Evolutionary conservation across 2,888 invertebrate species (phyloP), one percentile per base, ranked within the genome.

Genomic region (Onthophagus sagittarius): DNA sequence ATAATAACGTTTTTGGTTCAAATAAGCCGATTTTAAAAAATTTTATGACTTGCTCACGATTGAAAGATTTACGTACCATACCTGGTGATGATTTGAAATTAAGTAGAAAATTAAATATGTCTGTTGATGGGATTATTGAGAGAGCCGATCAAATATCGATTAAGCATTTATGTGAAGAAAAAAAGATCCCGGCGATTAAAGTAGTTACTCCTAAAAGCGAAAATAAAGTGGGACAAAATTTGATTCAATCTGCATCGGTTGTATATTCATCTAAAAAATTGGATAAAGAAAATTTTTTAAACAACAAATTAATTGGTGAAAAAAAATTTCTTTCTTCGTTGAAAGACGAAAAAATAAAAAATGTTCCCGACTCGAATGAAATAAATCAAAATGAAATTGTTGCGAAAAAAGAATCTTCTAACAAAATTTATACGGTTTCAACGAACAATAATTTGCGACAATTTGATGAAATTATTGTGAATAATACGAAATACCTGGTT

Each of bases 401-500:
- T 11, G 6, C 15, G 4, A 31, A 67, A 67, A 39, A 53, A 32
- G 32, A 71, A 65, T 0, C 23, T 23, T 5, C 39, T 11, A 70
- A 73, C 70, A 72, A 71, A 72, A 14, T 67, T 2, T 71, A 63
- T 69, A 32, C 67, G 15, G 62, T 72, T 63, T 72, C 70, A 15
- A 32, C 72, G 39, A 69, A 73, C 62, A 23, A 71, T 4, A 9
- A 53, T 5, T 31, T 70, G 14, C 70, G 64, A n/a, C 72, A 71
- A 13, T 82, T 79, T 75, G 89, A 88, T 78, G 87, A 87, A 13
- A 86, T 91, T 11, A 84, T 80, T 62, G 92, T 97, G 0, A 95
- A 95, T 77, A 89, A 89, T 23, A 90, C 89, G 70, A 88, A 90
- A 31, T 98, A 96, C 84, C 86, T 90, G 76, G 89, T 94, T 71